These are phyloP conservation scores for Tigriopus japonicus DNA, from an alignment of 1,140 invertebrate species.

Conservation along the genomic window DNA sequence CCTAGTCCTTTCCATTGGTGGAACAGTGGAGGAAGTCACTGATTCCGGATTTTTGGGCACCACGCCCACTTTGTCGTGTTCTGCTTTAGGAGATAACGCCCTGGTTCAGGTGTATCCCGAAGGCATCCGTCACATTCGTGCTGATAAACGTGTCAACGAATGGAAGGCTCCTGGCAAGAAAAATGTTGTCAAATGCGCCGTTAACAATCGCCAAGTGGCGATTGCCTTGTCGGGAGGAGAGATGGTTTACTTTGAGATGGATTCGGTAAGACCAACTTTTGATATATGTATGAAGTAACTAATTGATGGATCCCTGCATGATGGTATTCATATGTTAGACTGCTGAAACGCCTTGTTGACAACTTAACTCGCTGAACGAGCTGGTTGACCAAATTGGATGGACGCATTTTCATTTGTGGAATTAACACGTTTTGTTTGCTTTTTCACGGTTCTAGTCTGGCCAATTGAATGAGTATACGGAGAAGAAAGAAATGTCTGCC, in stretches of 20 bases:
- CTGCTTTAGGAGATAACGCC: constrained; percentile 89
- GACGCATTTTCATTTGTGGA: no score
- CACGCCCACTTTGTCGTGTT: constrained; percentile 89
- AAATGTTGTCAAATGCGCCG: constrained; percentile 89
- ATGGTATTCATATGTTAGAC: no score
- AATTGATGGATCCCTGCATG: no score
- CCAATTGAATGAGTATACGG: constrained; percentile 93
- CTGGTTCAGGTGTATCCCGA: constrained; percentile 96
- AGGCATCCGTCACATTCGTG: constrained; percentile 92
- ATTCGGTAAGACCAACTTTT: constrained; percentile 50
- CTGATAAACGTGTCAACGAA: constrained; percentile 93
- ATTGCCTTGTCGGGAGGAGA: constrained; percentile 94
- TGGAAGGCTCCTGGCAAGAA: constrained; percentile 98
- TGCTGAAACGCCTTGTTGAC: no score
- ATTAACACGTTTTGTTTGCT: constrained; percentile 3
- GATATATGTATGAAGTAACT: no score
- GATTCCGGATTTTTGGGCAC: constrained; percentile 98
- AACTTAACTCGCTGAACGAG: no score
- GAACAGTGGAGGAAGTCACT: constrained; percentile 97
- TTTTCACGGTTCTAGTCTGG: constrained; percentile 47
- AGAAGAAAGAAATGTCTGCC: constrained; percentile 83
- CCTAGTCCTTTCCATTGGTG: constrained; percentile 93
- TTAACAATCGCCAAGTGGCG: constrained; percentile 95
- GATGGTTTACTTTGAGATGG: constrained; percentile 99
- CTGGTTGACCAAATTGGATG: no score